Conservation (phyloP, 2,888 invertebrate species). For the Piscicola geometra region DNA sequence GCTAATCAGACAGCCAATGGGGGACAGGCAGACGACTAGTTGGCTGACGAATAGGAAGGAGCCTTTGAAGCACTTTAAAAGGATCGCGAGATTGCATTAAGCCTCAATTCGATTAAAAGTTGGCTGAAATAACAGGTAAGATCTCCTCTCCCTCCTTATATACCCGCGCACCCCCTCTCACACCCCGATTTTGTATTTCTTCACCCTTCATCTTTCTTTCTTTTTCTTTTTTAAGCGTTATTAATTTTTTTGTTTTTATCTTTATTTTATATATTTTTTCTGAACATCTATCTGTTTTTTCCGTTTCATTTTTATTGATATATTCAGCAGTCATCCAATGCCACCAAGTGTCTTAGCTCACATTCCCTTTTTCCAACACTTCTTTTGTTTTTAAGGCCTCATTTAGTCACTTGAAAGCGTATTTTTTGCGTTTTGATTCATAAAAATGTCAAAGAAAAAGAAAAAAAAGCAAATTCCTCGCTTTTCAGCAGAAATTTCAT, state of each 20-base stretch:
- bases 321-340: too few relatives aligned
- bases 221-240: background rate
- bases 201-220: background rate
- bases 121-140: background rate
- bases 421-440: too few relatives aligned
- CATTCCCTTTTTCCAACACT: too few relatives aligned
- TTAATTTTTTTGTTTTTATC: background rate
- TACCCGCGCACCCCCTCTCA: too few relatives aligned
- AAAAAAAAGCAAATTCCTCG: too few relatives aligned
- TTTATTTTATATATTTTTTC: background rate
- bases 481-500: too few relatives aligned
- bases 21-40: background rate
- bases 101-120: background rate
- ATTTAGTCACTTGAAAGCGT: too few relatives aligned
- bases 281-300: background rate
- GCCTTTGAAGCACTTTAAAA: background rate
- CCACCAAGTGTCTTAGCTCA: too few relatives aligned
- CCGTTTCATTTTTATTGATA: too few relatives aligned
- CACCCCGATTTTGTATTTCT: background rate
- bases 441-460: too few relatives aligned
- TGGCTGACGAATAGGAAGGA: background rate
- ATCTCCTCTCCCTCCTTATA: too few relatives aligned
- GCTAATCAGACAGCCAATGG: background rate
- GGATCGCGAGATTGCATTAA: background rate
- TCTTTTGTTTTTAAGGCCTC: too few relatives aligned